Evolutionary conservation across 37 sponge, comb jelly and placozoan species (phyloP).

Genomic region (Diacarnus erythraeanus): DNA sequence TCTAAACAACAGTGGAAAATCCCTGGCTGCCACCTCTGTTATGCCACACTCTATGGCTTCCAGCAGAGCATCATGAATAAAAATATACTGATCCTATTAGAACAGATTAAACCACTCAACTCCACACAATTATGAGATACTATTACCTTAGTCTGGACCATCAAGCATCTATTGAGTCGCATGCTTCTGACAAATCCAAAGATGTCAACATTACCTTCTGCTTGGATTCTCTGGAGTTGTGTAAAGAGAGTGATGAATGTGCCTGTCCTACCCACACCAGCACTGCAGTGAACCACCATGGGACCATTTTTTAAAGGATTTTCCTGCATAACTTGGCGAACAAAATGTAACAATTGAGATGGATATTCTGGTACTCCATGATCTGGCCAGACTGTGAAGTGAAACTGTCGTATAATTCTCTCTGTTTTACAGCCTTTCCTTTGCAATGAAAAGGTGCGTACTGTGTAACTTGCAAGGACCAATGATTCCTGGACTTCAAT

Average conservation of each 20-base stretch:
- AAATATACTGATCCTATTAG: slow-evolving; percentile 75
- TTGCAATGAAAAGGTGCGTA: slow-evolving; percentile 81
- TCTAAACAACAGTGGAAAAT: slow-evolving; percentile 58
- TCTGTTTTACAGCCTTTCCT: slow-evolving; percentile 49
- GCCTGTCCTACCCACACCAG: slow-evolving; percentile 95
- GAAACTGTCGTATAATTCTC: slow-evolving; percentile 80
- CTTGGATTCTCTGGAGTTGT: slow-evolving; percentile 63
- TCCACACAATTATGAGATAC: not conserved
- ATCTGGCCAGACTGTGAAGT: slow-evolving; percentile 95
- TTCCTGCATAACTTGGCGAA: slow-evolving; percentile 54
- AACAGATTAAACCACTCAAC: not conserved
- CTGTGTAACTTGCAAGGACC: slow-evolving; percentile 72
- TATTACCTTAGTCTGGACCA: slow-evolving; percentile 87
- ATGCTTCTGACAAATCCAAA: slow-evolving; percentile 70
- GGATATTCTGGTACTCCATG: slow-evolving; percentile 94
- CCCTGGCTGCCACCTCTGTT: slow-evolving; percentile 82
- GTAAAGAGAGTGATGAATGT: slow-evolving; percentile 79
- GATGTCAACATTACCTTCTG: slow-evolving; percentile 68
- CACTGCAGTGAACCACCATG: slow-evolving; percentile 67
- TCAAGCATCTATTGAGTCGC: slow-evolving; percentile 72
- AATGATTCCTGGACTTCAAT: slow-evolving; percentile 68
- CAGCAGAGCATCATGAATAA: slow-evolving; percentile 92
- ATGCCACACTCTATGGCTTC: slow-evolving; percentile 89
- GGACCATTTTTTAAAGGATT: slow-evolving; percentile 51
- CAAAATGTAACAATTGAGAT: slow-evolving; percentile 78